Percentiles rank a stretch among this genome's conserved stretches.
phyloP scores from a whole-genome alignment of 2,888 invertebrate genomes.

The Morpho achilles region DNA sequence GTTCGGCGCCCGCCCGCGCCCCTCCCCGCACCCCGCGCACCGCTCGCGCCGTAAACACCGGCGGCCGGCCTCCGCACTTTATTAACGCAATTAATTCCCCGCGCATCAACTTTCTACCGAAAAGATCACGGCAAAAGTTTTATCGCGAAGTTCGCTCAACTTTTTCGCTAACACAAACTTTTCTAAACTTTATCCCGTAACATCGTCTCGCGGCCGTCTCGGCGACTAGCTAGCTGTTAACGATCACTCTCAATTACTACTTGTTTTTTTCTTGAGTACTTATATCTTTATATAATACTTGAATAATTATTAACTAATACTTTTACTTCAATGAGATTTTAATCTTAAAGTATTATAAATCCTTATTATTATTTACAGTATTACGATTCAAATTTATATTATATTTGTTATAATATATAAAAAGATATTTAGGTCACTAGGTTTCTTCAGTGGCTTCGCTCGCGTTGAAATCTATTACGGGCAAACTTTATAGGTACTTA shows the following conservation, averaged over 20 bases:
- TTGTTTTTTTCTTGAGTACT: background rate
- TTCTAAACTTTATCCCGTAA: constrained; percentile 51
- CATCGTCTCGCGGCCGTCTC: constrained; percentile 45
- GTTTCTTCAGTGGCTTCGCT: constrained; percentile 7
- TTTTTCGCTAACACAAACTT: constrained; percentile 44
- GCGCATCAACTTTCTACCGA: constrained; percentile 50
- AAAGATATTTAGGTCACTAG: background rate
- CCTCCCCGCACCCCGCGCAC: constrained; percentile 43
- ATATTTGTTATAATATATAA: background rate
- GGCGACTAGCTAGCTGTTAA: constrained; percentile 18
- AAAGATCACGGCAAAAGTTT: constrained; percentile 33
- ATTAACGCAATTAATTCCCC: constrained; percentile 65
- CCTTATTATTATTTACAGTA: background rate
- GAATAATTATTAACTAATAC: no score
- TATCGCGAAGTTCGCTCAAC: constrained; percentile 33
- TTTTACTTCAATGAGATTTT: no score
- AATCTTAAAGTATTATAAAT: no score
- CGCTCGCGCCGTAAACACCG: constrained; percentile 42
- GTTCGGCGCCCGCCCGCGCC: constrained; percentile 46
- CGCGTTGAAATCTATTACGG: constrained; percentile 14
- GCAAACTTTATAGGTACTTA: constrained; percentile 1
- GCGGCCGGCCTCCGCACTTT: constrained; percentile 61
- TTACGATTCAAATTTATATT: background rate
- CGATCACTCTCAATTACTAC: background rate
- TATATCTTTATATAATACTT: no score